A percentile compares a stretch with the other conserved stretches of the same genome.
Evolutionary conservation across 2,797 vertebrate genomes (phyloP).

Genomic region (Pantherophis vulpinus): DNA sequence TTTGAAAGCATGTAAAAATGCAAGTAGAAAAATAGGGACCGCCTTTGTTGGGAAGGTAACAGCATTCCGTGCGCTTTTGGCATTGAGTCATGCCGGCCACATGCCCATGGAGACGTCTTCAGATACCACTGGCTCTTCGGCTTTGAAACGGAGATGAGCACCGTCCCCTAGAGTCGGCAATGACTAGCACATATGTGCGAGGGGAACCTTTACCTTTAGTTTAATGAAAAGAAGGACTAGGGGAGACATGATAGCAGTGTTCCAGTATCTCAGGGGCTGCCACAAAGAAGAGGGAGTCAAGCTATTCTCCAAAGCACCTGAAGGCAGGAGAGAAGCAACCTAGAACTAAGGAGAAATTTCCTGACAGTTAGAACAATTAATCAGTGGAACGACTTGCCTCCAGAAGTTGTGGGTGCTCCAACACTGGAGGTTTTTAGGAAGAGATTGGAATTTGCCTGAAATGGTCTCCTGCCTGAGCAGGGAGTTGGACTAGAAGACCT

Average conservation of each 20-base stretch:
- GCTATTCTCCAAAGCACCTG: background rate
- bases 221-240: background rate
- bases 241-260: background rate
- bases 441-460: background rate
- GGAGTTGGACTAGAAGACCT: background rate
- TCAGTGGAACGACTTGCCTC: background rate
- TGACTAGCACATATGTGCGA: too few species aligned
- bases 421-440: background rate
- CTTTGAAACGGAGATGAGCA: too few species aligned
- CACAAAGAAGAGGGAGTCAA: background rate
- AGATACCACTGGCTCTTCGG: too few species aligned
- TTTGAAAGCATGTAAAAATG: too few species aligned
- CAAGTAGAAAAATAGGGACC: too few species aligned
- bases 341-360: background rate
- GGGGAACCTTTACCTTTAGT: too few species aligned
- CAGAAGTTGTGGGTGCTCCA: background rate
- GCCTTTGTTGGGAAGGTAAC: too few species aligned
- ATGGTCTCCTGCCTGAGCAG: background rate
- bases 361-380: background rate
- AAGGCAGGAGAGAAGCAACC: background rate
- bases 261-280: background rate
- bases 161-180: too few species aligned
- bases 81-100: too few species aligned
- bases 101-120: too few species aligned
- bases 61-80: too few species aligned